A percentile compares a stretch with the other conserved stretches of the same genome.
Conservation (phyloP, 2,113 vertebrate genomes). For the Platichthys flesus region DNA sequence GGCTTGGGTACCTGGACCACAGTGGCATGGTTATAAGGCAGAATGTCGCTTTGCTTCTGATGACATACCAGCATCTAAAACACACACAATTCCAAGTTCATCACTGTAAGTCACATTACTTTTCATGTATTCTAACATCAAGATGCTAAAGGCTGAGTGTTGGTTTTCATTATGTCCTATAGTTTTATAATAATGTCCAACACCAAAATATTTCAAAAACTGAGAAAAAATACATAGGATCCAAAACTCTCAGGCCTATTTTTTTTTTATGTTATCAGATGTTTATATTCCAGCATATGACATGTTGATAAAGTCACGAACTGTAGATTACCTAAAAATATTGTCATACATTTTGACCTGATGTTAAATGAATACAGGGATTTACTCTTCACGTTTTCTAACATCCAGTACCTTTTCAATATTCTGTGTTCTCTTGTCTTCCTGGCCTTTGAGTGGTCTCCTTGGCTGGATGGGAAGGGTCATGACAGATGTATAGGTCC, state of each 20-base stretch:
- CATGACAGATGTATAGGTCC: conserved; percentile 62
- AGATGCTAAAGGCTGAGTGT: too few species aligned
- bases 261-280: too few species aligned
- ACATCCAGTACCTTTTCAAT: conserved; percentile 79
- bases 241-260: too few species aligned
- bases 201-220: not conserved
- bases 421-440: conserved; percentile 68
- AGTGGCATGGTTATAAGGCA: conserved; percentile 81
- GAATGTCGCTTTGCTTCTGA: conserved; percentile 83
- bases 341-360: too few species aligned
- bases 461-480: conserved; percentile 70
- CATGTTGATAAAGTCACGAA: too few species aligned
- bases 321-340: too few species aligned
- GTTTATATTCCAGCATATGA: too few species aligned
- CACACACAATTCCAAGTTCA: conserved; percentile 22
- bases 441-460: conserved; percentile 52
- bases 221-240: too few species aligned
- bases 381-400: not conserved
- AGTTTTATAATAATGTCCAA: not conserved
- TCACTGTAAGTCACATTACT: not conserved
- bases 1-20: conserved; percentile 85
- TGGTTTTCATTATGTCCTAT: not conserved
- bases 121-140: too few species aligned
- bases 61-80: conserved; percentile 76
- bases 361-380: not conserved